Percentiles rank a stretch among this genome's conserved stretches.
These are phyloP conservation scores for Kradibia gibbosae DNA, from an alignment of 1,140 invertebrate genomes.

Conservation along the genomic window DNA sequence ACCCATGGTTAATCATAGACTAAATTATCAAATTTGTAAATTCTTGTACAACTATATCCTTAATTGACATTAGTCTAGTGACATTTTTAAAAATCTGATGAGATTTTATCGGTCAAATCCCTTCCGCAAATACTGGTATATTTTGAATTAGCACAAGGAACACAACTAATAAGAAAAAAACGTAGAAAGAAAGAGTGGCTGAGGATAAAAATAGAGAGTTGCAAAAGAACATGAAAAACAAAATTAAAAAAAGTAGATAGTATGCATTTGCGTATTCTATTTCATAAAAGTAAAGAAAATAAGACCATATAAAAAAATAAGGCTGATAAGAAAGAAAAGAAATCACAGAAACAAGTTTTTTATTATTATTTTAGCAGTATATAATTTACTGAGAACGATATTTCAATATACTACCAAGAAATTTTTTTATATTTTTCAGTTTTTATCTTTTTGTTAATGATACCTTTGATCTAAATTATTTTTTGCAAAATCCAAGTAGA, in stretches of 20 bases:
- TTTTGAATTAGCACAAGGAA: conserved; percentile 59
- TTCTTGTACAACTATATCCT: conserved; percentile 20
- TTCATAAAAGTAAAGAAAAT: neutral
- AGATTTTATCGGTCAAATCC: conserved; percentile 57
- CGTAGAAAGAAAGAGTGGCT: conserved; percentile 15
- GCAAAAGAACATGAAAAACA: conserved; percentile 25
- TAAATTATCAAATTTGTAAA: conserved; percentile 30
- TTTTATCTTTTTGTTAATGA: neutral
- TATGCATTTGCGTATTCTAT: neutral
- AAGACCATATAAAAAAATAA: neutral
- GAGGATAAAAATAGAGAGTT: conserved; percentile 17
- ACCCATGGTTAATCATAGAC: no score
- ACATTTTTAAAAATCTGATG: conserved; percentile 59
- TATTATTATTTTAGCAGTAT: conserved; percentile 36
- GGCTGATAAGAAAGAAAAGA: conserved; percentile 14
- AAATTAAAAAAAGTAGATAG: conserved; percentile 32
- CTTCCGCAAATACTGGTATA: conserved; percentile 54
- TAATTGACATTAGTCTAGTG: neutral
- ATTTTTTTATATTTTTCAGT: neutral
- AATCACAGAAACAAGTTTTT: neutral
- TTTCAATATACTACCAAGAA: conserved; percentile 1
- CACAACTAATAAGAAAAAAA: neutral
- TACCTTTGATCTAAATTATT: neutral
- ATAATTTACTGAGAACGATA: conserved; percentile 19
- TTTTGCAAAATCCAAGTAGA: no score